Evolutionary conservation across 1,140 invertebrate species (phyloP), one percentile per base, ranked within the genome.

Genomic region (Lethocerus indicus): DNA sequence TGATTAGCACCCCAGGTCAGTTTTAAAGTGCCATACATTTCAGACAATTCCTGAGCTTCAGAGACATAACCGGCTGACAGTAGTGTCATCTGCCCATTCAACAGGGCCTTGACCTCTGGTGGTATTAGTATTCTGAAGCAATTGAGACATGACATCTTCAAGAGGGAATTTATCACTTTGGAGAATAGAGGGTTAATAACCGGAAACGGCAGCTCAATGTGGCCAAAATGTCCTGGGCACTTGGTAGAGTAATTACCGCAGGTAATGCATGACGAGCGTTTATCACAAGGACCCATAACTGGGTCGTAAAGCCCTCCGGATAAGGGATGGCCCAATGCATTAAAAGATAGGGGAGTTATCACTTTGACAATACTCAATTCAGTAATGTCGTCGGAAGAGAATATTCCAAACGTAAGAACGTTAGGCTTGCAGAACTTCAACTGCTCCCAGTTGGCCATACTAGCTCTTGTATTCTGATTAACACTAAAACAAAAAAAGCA

Each of bases 181-280:
- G 87, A 81, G 59, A 92, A 89, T 26, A 98, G 57, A 3, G 94
- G 92, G 74, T 98, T 97, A 36, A 90, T 81, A 1, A 93, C 81
- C 6, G 87, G 78, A 3, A 96, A 64, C 2, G 89, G 86, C n/a
- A 99, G 67, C 51, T 83, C 79, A 52, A 98, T 94, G 60, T 96
- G 87, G 0, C 94, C 94, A 68, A 93, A 83, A 67, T 99, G 95
- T 3, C 95, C 94, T 1, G 81, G 75, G 66, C 94, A 98, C 50
- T 76, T 67, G 12, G 68, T 56, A n/a, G 71, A 59, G 52, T 67
- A 72, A 50, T 79, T 72, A 5, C 73, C 71, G 67, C 94, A 98
- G 14, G 91, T 96, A 12, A 65, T 64, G 68, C 94, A 98, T 6
- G 74, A 67, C 50, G 87, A 81, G 60, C 21, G 26, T 23, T 16